These are phyloP conservation scores for Papilio polytes DNA, from an alignment of 1,140 invertebrate genomes.

Conservation along the genomic window DNA sequence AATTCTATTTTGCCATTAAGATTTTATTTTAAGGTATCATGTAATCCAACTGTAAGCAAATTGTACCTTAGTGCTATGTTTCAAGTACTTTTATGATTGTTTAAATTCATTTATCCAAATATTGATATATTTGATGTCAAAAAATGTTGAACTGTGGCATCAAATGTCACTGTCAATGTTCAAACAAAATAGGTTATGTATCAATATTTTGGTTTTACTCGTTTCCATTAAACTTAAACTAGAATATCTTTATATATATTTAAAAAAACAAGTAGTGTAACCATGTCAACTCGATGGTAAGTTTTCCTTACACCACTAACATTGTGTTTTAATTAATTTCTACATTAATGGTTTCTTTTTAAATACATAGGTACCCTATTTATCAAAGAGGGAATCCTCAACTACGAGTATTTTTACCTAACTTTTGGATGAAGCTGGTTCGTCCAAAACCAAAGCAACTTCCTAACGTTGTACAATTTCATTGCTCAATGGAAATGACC, in stretches of 20 bases:
- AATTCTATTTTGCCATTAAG: background rate
- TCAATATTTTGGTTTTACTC: background rate
- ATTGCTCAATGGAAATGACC: constrained; percentile 95
- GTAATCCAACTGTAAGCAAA: background rate
- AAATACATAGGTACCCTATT: constrained; percentile 89
- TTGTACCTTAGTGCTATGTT: too few species aligned
- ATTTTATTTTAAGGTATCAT: background rate
- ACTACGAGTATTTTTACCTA: constrained; percentile 94
- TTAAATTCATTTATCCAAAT: too few species aligned
- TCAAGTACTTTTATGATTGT: too few species aligned
- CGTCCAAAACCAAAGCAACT: constrained; percentile 86
- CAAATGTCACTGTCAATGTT: constrained; percentile 26
- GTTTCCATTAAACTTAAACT: background rate
- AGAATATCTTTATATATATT: background rate
- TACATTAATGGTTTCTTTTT: constrained; percentile 21
- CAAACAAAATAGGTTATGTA: constrained; percentile 11
- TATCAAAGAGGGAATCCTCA: constrained; percentile 96
- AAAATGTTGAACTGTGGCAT: background rate
- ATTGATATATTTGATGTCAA: background rate
- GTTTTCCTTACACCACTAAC: background rate
- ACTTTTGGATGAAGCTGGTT: constrained; percentile 97
- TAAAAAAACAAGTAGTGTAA: background rate
- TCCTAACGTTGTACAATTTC: constrained; percentile 92
- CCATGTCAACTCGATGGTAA: constrained; percentile 16
- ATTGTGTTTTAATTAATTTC: background rate